Evolutionary conservation across 2,113 vertebrate species (phyloP), one percentile per base, ranked within the genome.

Genomic region (Ictalurus furcatus): DNA sequence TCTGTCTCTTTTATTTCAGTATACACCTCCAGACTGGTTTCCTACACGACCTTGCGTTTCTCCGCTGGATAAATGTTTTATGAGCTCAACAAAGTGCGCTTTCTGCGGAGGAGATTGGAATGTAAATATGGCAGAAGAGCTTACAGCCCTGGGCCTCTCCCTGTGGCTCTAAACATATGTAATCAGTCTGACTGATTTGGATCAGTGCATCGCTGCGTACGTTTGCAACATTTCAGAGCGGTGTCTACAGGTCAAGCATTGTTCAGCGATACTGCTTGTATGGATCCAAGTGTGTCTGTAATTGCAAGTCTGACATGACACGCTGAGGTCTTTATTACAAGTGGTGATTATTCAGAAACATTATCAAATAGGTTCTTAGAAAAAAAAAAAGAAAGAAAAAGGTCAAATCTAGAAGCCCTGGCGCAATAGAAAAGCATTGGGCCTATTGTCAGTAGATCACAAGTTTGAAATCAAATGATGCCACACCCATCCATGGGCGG

Each of bases 41-140:
- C 93, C 92, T 92, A 91, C 90, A 94, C 91, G 94, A 96, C 96
- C 95, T 96, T 96, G 94, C 93, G 92, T 95, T 94, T 91, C 93
- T 92, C 90, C 86, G 87, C 93, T 92, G 89, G 88, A 95, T 96
- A 95, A 96, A 96, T 96, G 94, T 96, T 95, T 96, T 95, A 96
- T 96, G 95, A 95, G 95, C 90, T 92, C 93, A 91, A 94, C 93
- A 90, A 94, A 94, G 95, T 95, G 93, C 92, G 92, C 94, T 95
- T 95, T 88, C 94, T 93, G 94, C 92, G 93, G 91, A 94, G 95
- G 94, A 96, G 95, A 96, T 95, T 95, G 94, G 96, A 96, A 96
- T 95, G 95, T 96, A 96, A 96, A 96, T 96, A 95, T 93, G 94
- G 94, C 93, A 94, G 93, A 93, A 92, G 92, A 88, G 90, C 93